These are phyloP conservation scores for Arrhamphus sclerolepis DNA, from an alignment of 2,797 vertebrate species.

Conservation along the genomic window DNA sequence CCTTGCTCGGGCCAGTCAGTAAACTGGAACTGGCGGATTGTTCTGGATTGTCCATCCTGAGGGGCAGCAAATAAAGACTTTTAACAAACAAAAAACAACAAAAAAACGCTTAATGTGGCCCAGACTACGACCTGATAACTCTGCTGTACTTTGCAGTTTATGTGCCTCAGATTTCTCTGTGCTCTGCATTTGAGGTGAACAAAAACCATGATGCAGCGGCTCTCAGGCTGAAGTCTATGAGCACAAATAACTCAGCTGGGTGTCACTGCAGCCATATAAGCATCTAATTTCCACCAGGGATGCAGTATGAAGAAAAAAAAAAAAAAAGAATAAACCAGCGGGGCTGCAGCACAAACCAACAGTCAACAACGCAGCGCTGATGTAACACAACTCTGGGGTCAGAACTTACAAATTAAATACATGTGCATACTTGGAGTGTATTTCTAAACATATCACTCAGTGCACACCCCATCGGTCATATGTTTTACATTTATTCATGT, in stretches of 20 bases:
- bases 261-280: slow-evolving; percentile 21
- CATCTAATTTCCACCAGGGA: slow-evolving; percentile 35
- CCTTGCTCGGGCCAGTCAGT: slow-evolving; percentile 98
- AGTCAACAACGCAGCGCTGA: not conserved
- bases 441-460: slow-evolving; percentile 4
- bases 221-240: slow-evolving; percentile 1
- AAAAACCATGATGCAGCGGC: not conserved
- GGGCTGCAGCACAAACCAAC: not conserved
- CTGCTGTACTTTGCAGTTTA: not conserved
- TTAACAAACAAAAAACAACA: too few relatives aligned
- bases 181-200: not conserved
- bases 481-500: slow-evolving; percentile 13
- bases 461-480: not conserved
- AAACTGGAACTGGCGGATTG: slow-evolving; percentile 98
- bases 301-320: slow-evolving; percentile 14
- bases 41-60: slow-evolving; percentile 94
- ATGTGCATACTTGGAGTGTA: not conserved
- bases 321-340: slow-evolving; percentile 11
- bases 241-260: slow-evolving; percentile 10
- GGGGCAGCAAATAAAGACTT: slow-evolving; percentile 12
- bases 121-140: slow-evolving; percentile 1
- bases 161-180: slow-evolving; percentile 1
- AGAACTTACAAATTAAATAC: slow-evolving; percentile 10
- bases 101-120: not conserved
- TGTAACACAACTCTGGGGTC: slow-evolving; percentile 4